Base-by-base conservation (phyloP, 1,140 invertebrate genomes). In the Manduca sexta region DNA sequence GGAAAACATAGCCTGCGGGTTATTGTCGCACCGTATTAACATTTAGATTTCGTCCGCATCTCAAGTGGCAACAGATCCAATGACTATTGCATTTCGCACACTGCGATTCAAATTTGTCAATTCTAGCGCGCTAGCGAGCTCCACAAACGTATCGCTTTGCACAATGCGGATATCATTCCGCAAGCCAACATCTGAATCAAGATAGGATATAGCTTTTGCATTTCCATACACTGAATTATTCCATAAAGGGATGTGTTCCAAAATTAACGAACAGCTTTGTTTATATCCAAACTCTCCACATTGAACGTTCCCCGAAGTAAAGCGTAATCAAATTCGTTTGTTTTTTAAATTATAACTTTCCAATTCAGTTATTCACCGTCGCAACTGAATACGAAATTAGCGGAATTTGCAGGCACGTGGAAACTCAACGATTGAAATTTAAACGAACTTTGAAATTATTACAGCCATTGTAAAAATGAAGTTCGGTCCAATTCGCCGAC, bases 371-470 rank as follows among this genome's bases (percentile, higher is more conserved):
- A 35, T 35, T 33, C 26, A 30, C 45, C 29, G 35, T 33, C 30
- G 40, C 18, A 49, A 34, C 39, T 49, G 46, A 49, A 49, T 42
- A 41, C 13, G 31, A 49, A 49, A 42, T 49, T 42, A 49, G 37
- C 39, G 11, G 33, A 49, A 49, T 49, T 49, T 42, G 14, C 46
- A 41, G 39, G 39, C 33, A 40, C 16, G 31, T 21, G 29, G 3
- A n/a, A 14, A 35, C 33, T 35, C 33, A 5, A n/a, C 33, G 13
- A n/a, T 35, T 3, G 8, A 35, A 35, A 35, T 35, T 14, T n/a
- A 35, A 3, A n/a, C 3, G 11, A 12, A 34, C 5, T 35, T 35
- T 35, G n/a, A 35, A 35, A 35, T n/a, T 14, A n/a, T n/a, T 35
- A 35, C 13, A 5, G n/a, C 5, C 33, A 12, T 35, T 11, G n/a